These are phyloP conservation scores for Armadillidium nasatum DNA, from an alignment of 1,140 invertebrate genomes.

Conservation along the genomic window DNA sequence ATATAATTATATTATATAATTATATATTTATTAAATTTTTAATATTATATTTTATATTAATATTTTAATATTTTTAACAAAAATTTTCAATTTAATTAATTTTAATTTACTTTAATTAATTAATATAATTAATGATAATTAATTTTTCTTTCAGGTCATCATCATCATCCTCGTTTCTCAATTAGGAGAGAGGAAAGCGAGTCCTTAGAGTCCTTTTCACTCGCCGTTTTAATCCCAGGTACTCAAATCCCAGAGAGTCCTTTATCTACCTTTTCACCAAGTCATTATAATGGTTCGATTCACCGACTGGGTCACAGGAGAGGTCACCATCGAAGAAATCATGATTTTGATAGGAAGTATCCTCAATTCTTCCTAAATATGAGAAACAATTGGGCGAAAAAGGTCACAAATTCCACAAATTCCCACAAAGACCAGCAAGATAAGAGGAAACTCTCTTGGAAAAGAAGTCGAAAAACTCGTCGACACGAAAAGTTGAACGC, in stretches of 20 bases:
- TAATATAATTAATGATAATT: too few relatives aligned
- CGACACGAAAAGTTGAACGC: background rate
- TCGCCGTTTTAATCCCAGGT: background rate
- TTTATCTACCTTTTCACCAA: background rate
- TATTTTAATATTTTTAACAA: too few relatives aligned
- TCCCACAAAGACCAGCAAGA: background rate
- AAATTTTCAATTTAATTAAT: too few relatives aligned
- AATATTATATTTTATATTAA: too few relatives aligned
- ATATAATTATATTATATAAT: too few relatives aligned
- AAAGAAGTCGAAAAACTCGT: background rate
- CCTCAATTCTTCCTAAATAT: background rate
- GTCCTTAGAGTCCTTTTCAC: background rate
- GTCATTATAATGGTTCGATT: background rate
- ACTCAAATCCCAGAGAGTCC: background rate
- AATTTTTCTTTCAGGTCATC: background rate
- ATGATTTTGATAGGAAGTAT: background rate
- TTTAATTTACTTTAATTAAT: too few relatives aligned
- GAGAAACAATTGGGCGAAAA: background rate
- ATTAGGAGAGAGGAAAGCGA: background rate
- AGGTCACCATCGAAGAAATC: background rate
- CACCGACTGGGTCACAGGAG: background rate
- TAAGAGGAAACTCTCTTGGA: background rate
- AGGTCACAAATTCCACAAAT: background rate
- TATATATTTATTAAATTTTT: too few relatives aligned
- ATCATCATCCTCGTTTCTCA: background rate